phyloP scores from a whole-genome alignment of 2,888 invertebrate genomes.

The Deilephila porcellus region DNA sequence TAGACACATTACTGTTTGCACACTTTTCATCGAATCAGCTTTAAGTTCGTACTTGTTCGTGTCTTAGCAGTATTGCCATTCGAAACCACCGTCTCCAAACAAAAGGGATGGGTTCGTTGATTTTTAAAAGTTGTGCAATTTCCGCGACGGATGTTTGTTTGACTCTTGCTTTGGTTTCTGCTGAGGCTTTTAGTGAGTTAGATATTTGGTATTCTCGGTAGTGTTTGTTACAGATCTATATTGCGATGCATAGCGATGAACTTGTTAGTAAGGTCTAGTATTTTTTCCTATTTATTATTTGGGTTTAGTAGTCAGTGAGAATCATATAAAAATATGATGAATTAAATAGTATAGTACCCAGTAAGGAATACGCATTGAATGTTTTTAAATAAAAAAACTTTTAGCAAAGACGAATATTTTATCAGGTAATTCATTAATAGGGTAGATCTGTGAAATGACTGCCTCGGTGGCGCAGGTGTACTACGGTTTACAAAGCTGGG shows the following conservation, averaged over 20 bases:
- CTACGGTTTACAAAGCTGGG: too few species aligned
- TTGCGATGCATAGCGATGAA: too few species aligned
- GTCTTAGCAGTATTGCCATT: background rate
- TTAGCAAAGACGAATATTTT: too few species aligned
- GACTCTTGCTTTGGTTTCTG: background rate
- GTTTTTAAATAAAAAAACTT: too few species aligned
- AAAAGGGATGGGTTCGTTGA: background rate
- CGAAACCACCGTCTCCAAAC: background rate
- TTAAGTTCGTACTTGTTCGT: constrained; percentile 12
- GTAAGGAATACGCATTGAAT: too few species aligned
- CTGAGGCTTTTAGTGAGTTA: background rate
- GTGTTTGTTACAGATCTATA: background rate
- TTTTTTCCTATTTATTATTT: too few species aligned
- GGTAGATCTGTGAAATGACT: too few species aligned
- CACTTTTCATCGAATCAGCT: constrained; percentile 31
- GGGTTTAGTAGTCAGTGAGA: too few species aligned
- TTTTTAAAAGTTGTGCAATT: constrained; percentile 27
- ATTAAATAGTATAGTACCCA: background rate
- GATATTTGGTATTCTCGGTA: background rate
- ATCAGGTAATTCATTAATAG: too few species aligned
- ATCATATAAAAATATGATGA: too few species aligned
- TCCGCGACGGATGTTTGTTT: constrained; percentile 18
- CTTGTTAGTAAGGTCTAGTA: too few species aligned
- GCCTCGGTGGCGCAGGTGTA: too few species aligned
- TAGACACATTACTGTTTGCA: constrained; percentile 6